These are phyloP conservation scores for Selene dorsalis DNA, from an alignment of 2,797 vertebrate genomes.

Conservation along the genomic window DNA sequence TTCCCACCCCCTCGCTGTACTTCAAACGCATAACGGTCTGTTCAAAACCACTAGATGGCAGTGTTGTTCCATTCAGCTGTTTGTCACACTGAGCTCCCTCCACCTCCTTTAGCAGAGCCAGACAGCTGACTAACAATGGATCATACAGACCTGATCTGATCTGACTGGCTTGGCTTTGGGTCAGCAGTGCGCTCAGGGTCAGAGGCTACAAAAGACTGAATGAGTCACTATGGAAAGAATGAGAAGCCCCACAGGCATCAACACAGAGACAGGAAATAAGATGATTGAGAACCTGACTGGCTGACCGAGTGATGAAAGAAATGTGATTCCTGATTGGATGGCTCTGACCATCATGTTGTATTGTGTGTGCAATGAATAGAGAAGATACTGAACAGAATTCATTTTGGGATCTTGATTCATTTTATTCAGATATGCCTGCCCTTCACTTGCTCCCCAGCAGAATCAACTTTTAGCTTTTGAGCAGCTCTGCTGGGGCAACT, in stretches of 20 bases:
- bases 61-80: constrained; percentile 48
- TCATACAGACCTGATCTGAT: constrained; percentile 39
- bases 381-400: background rate
- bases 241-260: constrained; percentile 21
- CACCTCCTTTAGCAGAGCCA: background rate
- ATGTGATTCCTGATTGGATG: constrained; percentile 21
- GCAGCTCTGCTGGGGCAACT: constrained; percentile 8
- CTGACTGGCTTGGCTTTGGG: constrained; percentile 41
- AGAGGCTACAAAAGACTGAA: constrained; percentile 35
- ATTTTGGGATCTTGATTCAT: too few relatives aligned
- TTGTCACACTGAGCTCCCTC: background rate
- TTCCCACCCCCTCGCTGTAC: constrained; percentile 20
- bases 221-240: constrained; percentile 65
- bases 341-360: background rate
- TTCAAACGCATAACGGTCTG: background rate
- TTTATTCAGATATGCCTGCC: background rate
- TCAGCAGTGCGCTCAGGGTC: constrained; percentile 52
- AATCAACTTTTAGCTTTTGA: constrained; percentile 9
- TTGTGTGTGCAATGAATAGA: constrained; percentile 3
- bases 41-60: constrained; percentile 74
- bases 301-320: constrained; percentile 25
- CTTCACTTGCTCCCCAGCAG: constrained; percentile 6
- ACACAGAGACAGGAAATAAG: constrained; percentile 45
- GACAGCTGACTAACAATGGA: constrained; percentile 36
- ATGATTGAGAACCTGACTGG: constrained; percentile 51